Percentiles rank a stretch among this genome's conserved stretches.
phyloP scores from a whole-genome alignment of 2,113 vertebrate species.

The Callithrix jacchus region DNA sequence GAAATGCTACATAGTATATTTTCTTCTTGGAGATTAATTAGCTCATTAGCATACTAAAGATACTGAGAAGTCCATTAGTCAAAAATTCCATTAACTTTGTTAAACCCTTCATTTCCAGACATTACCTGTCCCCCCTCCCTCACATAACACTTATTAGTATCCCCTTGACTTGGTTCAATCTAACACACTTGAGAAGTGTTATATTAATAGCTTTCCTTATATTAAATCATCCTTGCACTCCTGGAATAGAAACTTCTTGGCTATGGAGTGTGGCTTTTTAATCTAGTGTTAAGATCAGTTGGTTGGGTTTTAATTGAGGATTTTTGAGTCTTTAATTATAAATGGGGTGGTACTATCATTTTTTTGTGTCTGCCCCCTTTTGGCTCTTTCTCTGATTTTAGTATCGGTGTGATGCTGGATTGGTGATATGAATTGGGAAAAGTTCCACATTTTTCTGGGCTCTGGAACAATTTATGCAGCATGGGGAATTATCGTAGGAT shows the following conservation, averaged over 20 bases:
- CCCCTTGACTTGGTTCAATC: neutral
- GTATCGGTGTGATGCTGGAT: neutral
- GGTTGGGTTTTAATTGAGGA: slow-evolving; percentile 12
- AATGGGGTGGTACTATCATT: neutral
- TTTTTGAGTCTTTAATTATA: slow-evolving; percentile 26
- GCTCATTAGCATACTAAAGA: neutral
- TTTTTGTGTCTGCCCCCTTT: neutral
- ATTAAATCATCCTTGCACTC: slow-evolving; percentile 6
- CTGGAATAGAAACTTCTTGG: neutral
- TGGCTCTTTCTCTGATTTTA: slow-evolving; percentile 12
- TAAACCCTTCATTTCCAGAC: neutral
- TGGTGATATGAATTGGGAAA: slow-evolving; percentile 13
- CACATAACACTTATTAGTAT: neutral
- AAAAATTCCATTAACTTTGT: neutral
- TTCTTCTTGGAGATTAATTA: neutral
- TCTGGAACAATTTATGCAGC: slow-evolving; percentile 34
- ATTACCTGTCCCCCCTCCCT: neutral
- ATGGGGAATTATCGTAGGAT: slow-evolving; percentile 34
- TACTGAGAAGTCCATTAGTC: neutral
- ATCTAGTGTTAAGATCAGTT: neutral
- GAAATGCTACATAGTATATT: neutral
- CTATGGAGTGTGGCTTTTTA: neutral
- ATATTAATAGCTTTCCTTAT: neutral
- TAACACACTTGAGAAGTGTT: neutral
- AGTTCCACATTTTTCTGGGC: slow-evolving; percentile 30